phyloP scores from a whole-genome alignment of 64 coral and sea anemone species.

The Acropora tenuis region DNA sequence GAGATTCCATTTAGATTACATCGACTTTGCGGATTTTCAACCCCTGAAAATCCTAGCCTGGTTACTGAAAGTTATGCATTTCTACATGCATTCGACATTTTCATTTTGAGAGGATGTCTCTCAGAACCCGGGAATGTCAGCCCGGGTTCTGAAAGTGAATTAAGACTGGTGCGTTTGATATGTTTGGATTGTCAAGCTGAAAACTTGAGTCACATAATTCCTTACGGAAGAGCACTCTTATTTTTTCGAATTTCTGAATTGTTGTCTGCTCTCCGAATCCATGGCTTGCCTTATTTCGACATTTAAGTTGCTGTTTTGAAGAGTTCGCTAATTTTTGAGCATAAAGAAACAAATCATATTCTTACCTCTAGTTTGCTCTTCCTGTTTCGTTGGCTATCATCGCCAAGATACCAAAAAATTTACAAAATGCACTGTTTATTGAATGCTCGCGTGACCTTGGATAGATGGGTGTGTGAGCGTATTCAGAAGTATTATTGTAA shows the following conservation, averaged over 20 bases:
- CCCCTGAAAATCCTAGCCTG: no score
- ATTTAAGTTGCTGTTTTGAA: neutral
- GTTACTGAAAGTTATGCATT: no score
- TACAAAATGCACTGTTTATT: neutral
- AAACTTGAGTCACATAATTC: conserved; percentile 1
- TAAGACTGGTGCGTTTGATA: neutral
- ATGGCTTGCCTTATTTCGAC: neutral
- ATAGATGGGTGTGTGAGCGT: neutral
- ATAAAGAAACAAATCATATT: neutral
- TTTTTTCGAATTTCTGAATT: neutral
- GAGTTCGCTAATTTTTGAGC: neutral
- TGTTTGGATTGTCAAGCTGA: neutral
- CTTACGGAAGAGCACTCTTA: neutral
- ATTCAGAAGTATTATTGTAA: neutral
- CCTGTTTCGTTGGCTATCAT: neutral
- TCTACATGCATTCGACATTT: no score
- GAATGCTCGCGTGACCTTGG: neutral
- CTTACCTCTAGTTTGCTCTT: neutral
- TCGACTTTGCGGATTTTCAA: no score
- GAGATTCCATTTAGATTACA: no score
- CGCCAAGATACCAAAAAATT: neutral
- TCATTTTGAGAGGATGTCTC: no score
- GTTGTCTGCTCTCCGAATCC: neutral
- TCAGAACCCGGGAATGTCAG: no score
- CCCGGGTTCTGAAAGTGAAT: no score